Evolutionary conservation across 2,888 invertebrate species (phyloP), one percentile per base, ranked within the genome.

Genomic region (Oligia strigilis): DNA sequence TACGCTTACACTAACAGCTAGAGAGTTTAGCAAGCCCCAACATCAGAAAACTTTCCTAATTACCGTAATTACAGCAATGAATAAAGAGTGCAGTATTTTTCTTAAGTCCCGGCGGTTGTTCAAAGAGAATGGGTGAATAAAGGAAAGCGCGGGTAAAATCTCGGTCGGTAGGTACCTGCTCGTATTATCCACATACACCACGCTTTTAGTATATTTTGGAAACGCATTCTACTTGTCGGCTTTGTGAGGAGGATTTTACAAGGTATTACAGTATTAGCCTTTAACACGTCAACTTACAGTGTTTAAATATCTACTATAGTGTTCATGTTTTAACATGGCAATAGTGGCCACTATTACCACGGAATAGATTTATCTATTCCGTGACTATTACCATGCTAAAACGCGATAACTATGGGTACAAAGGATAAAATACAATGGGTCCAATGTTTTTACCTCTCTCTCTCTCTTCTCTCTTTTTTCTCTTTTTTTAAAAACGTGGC

Each of bases 71-170:
- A 52, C 43, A 64, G 49, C 49, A 49, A 72, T 60, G 67, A 58
- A 46, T 55, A 67, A 62, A 23, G 6, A 60, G 55, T 71, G 52
- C 49, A 60, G 23, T 58, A 13, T 58, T 58, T 67, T 67, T 67
- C 36, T 17, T 4, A 70, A 43, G 52, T 73, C 36, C 29, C 29
- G 60, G 29, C 52, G 29, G 19, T 60, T 36, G 19, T 36, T 74
- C 40, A 80, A 74, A 80, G 40, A 43, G 72, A 83, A 73, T 73
- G 23, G 17, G 1, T n/a, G 23, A 66, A 74, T 43, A 66, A 74
- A 82, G 71, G 66, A 36, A 52, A 36, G 4, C 23, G 19, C 29
- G 43, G 13, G 55, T 84, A 66, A 84, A 62, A 73, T 36, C 11
- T 19, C 17, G 72, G 19, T 13, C 4, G 14, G 17, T 17, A 58